Conservation (phyloP, 2,113 vertebrate species). For the Onychostoma macrolepis region DNA sequence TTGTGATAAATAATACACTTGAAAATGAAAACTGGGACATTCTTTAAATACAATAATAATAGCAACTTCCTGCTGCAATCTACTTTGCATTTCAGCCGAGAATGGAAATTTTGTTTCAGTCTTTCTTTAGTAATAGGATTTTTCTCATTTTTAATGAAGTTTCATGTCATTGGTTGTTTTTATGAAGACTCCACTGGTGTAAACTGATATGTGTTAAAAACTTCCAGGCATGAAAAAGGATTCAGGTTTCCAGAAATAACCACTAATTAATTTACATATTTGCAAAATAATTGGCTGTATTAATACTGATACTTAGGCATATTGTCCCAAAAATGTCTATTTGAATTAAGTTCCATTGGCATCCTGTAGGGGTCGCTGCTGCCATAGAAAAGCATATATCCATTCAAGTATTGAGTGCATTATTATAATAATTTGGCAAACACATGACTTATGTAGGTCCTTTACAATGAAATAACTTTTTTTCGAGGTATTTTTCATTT, state of each 20-base stretch:
- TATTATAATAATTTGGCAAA: no score
- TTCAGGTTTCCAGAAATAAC: conserved; percentile 18
- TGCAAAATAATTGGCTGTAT: neutral
- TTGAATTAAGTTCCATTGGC: neutral
- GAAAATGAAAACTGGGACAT: neutral
- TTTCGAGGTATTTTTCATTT: neutral
- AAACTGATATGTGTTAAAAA: neutral
- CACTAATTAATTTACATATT: neutral
- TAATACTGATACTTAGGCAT: neutral
- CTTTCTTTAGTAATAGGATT: neutral
- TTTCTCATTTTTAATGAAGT: neutral
- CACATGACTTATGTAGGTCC: neutral
- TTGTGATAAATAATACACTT: neutral
- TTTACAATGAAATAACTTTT: neutral
- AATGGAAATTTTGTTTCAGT: neutral
- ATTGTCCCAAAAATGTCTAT: neutral
- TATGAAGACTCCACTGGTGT: neutral
- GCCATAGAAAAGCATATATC: neutral
- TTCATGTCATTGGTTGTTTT: neutral
- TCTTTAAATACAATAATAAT: neutral
- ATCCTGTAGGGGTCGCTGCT: neutral
- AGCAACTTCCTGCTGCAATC: neutral
- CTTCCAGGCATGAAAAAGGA: conserved; percentile 1
- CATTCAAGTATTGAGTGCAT: neutral
- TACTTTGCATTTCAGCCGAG: neutral